Evolutionary conservation across 2,797 vertebrate genomes (phyloP).

Genomic region (Pipistrellus nathusii): DNA sequence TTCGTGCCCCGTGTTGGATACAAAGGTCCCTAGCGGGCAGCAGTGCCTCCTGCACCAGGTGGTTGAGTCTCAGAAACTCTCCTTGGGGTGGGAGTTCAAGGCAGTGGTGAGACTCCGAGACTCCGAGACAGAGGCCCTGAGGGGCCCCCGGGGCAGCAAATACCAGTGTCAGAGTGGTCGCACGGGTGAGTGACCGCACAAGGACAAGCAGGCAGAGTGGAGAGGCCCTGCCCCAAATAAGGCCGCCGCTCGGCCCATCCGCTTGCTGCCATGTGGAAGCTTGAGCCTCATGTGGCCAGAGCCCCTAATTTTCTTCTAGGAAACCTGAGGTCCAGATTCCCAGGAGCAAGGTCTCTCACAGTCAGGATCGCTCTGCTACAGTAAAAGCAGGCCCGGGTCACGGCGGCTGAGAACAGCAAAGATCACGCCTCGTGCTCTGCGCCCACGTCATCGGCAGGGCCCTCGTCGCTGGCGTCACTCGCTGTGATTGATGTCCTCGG

Average conservation of each 20-base stretch:
- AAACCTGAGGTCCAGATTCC: not conserved
- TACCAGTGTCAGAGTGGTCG: not conserved
- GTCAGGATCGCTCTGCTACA: not conserved
- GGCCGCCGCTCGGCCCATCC: not conserved
- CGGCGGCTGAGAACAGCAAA: not conserved
- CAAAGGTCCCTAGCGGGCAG: not conserved
- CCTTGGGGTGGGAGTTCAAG: not conserved
- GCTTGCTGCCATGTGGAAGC: not conserved
- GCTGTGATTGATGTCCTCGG: not conserved
- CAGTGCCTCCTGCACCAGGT: not conserved
- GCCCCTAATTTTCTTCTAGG: not conserved
- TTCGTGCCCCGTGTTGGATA: not conserved
- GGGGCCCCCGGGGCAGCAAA: not conserved
- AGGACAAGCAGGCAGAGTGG: not conserved
- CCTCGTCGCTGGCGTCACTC: not conserved
- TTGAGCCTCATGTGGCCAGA: not conserved
- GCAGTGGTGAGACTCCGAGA: not conserved
- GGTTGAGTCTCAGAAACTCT: not conserved
- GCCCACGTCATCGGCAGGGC: not conserved
- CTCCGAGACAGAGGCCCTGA: not conserved
- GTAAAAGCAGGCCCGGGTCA: not conserved
- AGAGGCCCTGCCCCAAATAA: not conserved
- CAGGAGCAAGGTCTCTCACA: not conserved
- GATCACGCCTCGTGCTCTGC: not conserved
- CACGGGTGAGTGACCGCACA: not conserved